Percentiles rank a stretch among this genome's conserved stretches.
Evolutionary conservation across 2,888 invertebrate species (phyloP).

Genomic region (Polydrusus pterygomalis): DNA sequence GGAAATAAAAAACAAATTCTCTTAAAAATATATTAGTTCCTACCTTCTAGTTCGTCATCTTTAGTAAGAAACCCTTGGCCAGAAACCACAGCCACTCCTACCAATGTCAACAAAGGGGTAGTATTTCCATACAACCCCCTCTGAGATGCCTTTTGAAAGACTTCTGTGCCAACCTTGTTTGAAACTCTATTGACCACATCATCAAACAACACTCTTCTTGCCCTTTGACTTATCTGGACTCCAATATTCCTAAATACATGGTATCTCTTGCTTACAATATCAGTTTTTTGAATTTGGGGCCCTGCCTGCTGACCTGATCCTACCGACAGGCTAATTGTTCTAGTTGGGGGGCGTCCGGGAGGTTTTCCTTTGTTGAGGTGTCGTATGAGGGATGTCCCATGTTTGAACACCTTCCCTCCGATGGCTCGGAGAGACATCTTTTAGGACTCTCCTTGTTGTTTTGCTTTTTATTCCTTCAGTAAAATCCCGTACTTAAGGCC

Average conservation of each 20-base stretch:
- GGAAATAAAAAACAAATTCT: slow-evolving; percentile 8
- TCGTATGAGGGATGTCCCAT: slow-evolving; percentile 76
- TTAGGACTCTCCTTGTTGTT: background rate
- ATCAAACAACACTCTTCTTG: slow-evolving; percentile 80
- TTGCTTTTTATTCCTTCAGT: background rate
- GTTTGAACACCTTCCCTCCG: slow-evolving; percentile 75
- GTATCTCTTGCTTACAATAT: slow-evolving; percentile 58
- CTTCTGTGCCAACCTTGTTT: slow-evolving; percentile 78
- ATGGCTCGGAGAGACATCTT: slow-evolving; percentile 76
- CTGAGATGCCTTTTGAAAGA: slow-evolving; percentile 78
- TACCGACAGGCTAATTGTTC: slow-evolving; percentile 69
- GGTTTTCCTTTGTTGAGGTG: slow-evolving; percentile 73
- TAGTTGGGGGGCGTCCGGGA: slow-evolving; percentile 66
- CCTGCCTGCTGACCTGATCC: slow-evolving; percentile 63
- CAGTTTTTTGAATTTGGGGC: slow-evolving; percentile 47
- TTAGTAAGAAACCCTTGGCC: slow-evolving; percentile 84
- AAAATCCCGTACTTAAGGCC: background rate
- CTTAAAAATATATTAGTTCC: slow-evolving; percentile 1
- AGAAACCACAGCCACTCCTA: slow-evolving; percentile 83
- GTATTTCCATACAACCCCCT: slow-evolving; percentile 82
- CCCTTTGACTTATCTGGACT: slow-evolving; percentile 77
- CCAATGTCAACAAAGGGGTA: slow-evolving; percentile 83
- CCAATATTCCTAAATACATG: slow-evolving; percentile 71
- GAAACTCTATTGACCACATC: slow-evolving; percentile 82
- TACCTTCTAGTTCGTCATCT: slow-evolving; percentile 85